A percentile compares a stretch with the other conserved stretches of the same genome.
phyloP scores from a whole-genome alignment of 2,888 invertebrate genomes.

The Troides helena region DNA sequence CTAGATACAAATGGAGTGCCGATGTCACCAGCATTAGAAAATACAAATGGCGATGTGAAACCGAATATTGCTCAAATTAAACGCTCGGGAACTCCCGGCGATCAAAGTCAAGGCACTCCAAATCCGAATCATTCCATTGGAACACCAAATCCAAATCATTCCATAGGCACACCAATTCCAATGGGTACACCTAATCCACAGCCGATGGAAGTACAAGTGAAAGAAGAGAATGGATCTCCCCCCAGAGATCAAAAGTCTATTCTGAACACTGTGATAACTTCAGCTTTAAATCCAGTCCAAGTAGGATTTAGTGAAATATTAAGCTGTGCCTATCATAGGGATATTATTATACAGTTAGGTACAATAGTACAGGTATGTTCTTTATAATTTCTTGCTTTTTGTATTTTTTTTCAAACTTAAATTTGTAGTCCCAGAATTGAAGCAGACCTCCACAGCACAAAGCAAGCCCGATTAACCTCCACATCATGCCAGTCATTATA shows the following conservation, averaged over 20 bases:
- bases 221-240: slow-evolving; percentile 61
- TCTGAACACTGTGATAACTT: slow-evolving; percentile 57
- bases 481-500: too few species aligned
- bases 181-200: slow-evolving; percentile 63
- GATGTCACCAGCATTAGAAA: slow-evolving; percentile 65
- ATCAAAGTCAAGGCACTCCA: slow-evolving; percentile 68
- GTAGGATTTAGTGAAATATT: slow-evolving; percentile 90
- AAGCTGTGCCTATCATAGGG: slow-evolving; percentile 93
- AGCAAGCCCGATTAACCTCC: too few species aligned
- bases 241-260: slow-evolving; percentile 60
- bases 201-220: slow-evolving; percentile 66
- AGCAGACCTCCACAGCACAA: too few species aligned
- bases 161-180: slow-evolving; percentile 67
- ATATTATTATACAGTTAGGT: slow-evolving; percentile 89
- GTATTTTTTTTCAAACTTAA: neutral
- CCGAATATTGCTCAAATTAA: slow-evolving; percentile 74
- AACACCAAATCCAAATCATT: slow-evolving; percentile 67
- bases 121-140: slow-evolving; percentile 68
- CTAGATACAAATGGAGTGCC: slow-evolving; percentile 57
- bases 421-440: too few species aligned
- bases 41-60: slow-evolving; percentile 58
- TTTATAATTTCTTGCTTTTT: slow-evolving; percentile 3
- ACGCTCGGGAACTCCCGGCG: slow-evolving; percentile 65
- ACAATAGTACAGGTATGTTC: slow-evolving; percentile 86
- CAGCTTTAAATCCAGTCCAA: slow-evolving; percentile 81